Percentiles rank a stretch among this genome's conserved stretches.
Conservation (phyloP, 2,888 invertebrate genomes). For the Invenusta paracnida region DNA sequence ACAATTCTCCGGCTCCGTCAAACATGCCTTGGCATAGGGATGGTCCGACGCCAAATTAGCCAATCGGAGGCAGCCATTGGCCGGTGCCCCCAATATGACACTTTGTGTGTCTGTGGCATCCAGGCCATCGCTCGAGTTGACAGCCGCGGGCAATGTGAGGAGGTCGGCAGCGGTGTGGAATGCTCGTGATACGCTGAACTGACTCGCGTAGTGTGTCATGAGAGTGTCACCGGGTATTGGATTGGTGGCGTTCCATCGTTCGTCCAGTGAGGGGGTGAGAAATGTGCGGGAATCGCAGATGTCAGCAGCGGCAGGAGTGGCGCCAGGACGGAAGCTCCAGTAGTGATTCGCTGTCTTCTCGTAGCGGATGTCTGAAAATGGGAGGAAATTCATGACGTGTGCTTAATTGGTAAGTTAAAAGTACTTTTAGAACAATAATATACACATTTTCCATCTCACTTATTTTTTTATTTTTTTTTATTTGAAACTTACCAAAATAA, state of each 20-base stretch:
- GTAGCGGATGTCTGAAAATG: not conserved
- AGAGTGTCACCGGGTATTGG: not conserved
- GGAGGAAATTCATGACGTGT: too few relatives aligned
- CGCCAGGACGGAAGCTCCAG: not conserved
- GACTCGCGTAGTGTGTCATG: not conserved
- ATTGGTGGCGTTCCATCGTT: not conserved
- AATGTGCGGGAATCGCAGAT: not conserved
- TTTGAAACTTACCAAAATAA: too few relatives aligned
- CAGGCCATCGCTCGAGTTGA: not conserved
- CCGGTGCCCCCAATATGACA: not conserved
- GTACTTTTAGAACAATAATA: too few relatives aligned
- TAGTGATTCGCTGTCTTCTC: conserved; percentile 14
- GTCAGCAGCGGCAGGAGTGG: not conserved
- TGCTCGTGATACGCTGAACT: not conserved
- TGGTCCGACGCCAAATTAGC: not conserved
- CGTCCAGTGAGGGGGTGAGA: not conserved
- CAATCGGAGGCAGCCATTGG: not conserved
- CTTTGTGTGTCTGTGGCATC: conserved; percentile 3
- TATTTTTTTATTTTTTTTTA: too few relatives aligned
- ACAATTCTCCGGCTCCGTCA: not conserved
- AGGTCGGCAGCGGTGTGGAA: not conserved
- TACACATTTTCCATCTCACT: too few relatives aligned
- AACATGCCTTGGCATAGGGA: not conserved
- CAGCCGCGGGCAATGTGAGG: not conserved
- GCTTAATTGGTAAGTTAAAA: too few relatives aligned